Conservation (phyloP, 2,113 vertebrate genomes). For the Gnathonemus longibarbis region DNA sequence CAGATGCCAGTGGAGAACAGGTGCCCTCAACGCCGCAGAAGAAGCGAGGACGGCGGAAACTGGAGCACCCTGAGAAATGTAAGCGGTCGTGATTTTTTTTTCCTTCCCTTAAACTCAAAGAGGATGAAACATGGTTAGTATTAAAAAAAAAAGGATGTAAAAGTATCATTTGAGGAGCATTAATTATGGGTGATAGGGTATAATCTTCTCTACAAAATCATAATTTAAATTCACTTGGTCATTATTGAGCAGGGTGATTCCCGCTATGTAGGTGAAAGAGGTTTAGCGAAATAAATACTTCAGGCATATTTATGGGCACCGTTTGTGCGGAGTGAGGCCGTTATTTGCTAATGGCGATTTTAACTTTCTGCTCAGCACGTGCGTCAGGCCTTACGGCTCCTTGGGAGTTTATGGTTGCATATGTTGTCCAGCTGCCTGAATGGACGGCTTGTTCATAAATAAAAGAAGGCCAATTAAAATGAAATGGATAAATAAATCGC, state of each 20-base stretch:
- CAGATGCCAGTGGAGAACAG: conserved; percentile 70
- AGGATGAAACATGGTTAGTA: background rate
- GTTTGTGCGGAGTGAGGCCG: background rate
- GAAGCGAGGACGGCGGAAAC: conserved; percentile 78
- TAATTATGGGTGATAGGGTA: background rate
- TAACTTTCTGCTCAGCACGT: background rate
- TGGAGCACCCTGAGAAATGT: conserved; percentile 75
- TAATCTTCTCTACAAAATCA: background rate
- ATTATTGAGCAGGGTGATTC: background rate
- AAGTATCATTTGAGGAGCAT: background rate
- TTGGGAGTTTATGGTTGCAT: background rate
- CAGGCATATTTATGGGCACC: background rate
- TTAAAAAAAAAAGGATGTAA: background rate
- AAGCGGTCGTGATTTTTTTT: conserved; percentile 40
- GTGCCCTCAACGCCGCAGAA: conserved; percentile 52
- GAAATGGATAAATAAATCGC: background rate
- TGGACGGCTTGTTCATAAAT: background rate
- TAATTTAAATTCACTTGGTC: background rate
- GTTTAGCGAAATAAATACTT: background rate
- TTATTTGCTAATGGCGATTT: background rate
- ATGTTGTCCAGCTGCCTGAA: background rate
- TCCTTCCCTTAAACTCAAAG: background rate
- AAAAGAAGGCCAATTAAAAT: background rate
- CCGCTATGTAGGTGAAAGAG: background rate
- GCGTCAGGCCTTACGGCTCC: background rate